phyloP scores from a whole-genome alignment of 2,113 vertebrate species.

The Glaucidium brasilianum region DNA sequence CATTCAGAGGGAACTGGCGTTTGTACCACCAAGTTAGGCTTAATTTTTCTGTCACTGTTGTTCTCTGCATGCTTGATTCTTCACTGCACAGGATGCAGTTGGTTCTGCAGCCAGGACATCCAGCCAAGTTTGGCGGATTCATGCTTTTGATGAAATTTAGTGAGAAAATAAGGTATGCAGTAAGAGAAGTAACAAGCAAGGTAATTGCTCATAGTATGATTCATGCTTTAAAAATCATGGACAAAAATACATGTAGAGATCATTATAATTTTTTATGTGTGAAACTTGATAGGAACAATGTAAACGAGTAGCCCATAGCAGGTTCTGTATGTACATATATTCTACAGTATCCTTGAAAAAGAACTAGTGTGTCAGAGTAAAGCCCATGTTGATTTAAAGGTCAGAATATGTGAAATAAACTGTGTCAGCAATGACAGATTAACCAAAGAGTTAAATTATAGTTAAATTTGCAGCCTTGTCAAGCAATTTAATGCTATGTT shows the following conservation, averaged over 20 bases:
- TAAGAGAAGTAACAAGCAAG: background rate
- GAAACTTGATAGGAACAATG: constrained; percentile 14
- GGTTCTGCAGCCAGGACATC: background rate
- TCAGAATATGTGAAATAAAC: constrained; percentile 62
- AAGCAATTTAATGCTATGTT: constrained; percentile 64
- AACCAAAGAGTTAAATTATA: constrained; percentile 64
- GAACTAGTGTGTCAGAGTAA: constrained; percentile 42
- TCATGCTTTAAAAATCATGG: constrained; percentile 1
- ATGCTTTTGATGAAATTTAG: background rate
- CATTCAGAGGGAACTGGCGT: background rate
- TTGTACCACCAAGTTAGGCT: background rate
- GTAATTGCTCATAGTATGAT: background rate
- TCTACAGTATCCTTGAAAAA: constrained; percentile 28
- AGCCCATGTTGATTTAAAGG: constrained; percentile 62
- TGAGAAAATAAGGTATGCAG: background rate
- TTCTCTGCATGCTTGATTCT: background rate
- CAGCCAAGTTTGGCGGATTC: background rate
- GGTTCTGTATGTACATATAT: constrained; percentile 7
- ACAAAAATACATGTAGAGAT: background rate
- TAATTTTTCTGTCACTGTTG: background rate
- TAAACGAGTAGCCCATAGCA: background rate
- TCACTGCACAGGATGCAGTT: background rate
- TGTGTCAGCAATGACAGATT: constrained; percentile 66
- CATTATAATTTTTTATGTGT: background rate
- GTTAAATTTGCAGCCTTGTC: constrained; percentile 68